Base-by-base conservation (phyloP, 2,113 vertebrate genomes). In the Notarius quadriscutis region DNA sequence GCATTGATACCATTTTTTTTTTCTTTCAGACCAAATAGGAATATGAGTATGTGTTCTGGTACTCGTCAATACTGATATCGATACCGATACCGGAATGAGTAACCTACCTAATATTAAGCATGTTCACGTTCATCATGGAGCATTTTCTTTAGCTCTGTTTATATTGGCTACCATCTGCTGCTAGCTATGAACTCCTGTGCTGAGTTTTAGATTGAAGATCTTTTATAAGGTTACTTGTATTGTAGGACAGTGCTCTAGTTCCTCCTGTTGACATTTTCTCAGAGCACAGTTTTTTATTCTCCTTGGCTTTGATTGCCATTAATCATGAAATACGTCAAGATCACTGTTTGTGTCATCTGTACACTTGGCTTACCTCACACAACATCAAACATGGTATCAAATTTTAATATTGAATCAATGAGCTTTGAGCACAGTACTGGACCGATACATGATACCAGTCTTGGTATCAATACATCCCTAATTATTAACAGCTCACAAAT, bases 401-500 rank as follows among this genome's bases (percentile, higher is more conserved):
- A 30, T 55, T 17, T 57, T 81, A 60, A 8, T 12, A 60, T 41
- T 41, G 30, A 30, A 48, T 2, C 57, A 81, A 62, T 48, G 25
- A 41, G 53, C 79, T 11, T 22, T 2, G 12, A 41, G 57, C 15
- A 41, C 7, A 25, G 14, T 30, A 80, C n/a, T 58, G 77, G 15
- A 58, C 55, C 4, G 22, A 18, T 7, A 78, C 25, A 55, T 55
- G 12, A 27, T 27, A n/a, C 17, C 55, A 2, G 55, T 58, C 11
- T 41, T 81, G 79, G 79, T 62, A 81, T 62, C 2, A 20, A 81
- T 81, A 34, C 79, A 81, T 62, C 79, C 58, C 79, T 81, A 81
- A 0, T 81, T 81, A 62, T 17, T 48, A 75, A 75, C 22, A 3
- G 34, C 30, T 75, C 30, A 85, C n/a, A 69, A 71, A 50, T 57